phyloP scores from a whole-genome alignment of 2,888 invertebrate genomes.

The Chouioia cunea region DNA sequence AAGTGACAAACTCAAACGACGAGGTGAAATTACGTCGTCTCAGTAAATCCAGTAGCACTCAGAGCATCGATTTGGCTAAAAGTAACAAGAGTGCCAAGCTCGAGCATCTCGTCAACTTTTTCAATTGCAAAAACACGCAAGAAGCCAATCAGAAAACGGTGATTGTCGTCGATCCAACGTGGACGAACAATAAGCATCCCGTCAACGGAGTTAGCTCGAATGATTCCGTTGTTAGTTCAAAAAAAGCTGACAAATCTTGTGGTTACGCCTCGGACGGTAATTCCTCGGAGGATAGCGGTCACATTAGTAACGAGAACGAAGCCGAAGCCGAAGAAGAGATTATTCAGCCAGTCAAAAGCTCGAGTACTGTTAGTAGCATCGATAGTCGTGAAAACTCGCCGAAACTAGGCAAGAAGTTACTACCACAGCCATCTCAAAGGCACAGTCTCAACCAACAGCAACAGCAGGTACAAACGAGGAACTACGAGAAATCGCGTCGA shows the following conservation, averaged over 20 bases:
- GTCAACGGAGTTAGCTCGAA: constrained; percentile 6
- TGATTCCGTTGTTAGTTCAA: background rate
- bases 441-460: constrained; percentile 23
- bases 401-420: constrained; percentile 1
- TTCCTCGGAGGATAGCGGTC: constrained; percentile 83
- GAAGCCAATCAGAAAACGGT: background rate
- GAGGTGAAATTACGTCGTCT: constrained; percentile 33
- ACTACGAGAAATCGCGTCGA: too few relatives aligned
- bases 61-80: constrained; percentile 6
- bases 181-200: constrained; percentile 8
- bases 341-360: constrained; percentile 40
- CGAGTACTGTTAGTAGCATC: constrained; percentile 58
- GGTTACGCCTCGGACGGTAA: constrained; percentile 74
- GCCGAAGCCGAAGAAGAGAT: constrained; percentile 52
- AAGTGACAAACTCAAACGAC: constrained; percentile 29
- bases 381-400: constrained; percentile 53
- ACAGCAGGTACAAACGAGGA: constrained; percentile 24
- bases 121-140: constrained; percentile 64
- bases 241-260: constrained; percentile 51
- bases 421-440: background rate
- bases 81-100: constrained; percentile 55
- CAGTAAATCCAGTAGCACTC: constrained; percentile 47
- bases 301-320: constrained; percentile 82
- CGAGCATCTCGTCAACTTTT: constrained; percentile 65
- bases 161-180: constrained; percentile 41